Base-by-base conservation (phyloP, 2,888 invertebrate species). In the Apomyelois bistriatella region DNA sequence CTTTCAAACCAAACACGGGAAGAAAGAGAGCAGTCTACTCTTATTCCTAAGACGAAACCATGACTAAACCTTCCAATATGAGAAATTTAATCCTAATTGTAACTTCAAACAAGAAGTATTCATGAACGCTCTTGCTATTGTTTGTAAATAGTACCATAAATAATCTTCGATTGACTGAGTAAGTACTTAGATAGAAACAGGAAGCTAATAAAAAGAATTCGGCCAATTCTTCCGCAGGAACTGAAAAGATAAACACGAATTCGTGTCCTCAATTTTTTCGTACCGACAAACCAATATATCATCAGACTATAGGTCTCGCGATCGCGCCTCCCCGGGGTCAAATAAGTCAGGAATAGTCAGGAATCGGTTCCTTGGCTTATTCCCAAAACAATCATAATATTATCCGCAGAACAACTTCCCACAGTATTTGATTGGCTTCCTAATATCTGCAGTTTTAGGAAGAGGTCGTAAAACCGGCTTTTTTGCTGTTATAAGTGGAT, bases 321-420 rank as follows among this genome's bases (percentile, higher is more conserved):
- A 50, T 57, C 7, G 2, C 48, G 12, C 62, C 56, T 85, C 88
- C 85, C 87, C 60, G 65, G 88, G 85, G 87, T 78, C 82, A 75
- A 75, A 86, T 84, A 84, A 86, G 81, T 85, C 79, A 76, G 65
- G 58, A 60, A 72, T 66, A 86, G 81, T 85, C 79, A 76, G 65
- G 58, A 60, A 72, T 66, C 62, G 55, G 68, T 64, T 77, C 72
- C 72, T 82, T 85, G 84, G 85, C 82, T 61, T 70, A 85, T 86
- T 86, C 87, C 88, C 86, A 87, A 84, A 79, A 79, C 86, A 81
- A 85, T 83, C 79, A 75, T 82, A 79, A 82, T 68, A 77, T 72
- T 66, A 76, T 74, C 67, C 67, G 61, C 52, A 70, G 68, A 65
- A 71, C 66, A 57, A 65, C 58, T 61, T 72, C 62, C 57, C 54